phyloP scores from a whole-genome alignment of 1,140 invertebrate genomes.

The Pentalonia nigronervosa region DNA sequence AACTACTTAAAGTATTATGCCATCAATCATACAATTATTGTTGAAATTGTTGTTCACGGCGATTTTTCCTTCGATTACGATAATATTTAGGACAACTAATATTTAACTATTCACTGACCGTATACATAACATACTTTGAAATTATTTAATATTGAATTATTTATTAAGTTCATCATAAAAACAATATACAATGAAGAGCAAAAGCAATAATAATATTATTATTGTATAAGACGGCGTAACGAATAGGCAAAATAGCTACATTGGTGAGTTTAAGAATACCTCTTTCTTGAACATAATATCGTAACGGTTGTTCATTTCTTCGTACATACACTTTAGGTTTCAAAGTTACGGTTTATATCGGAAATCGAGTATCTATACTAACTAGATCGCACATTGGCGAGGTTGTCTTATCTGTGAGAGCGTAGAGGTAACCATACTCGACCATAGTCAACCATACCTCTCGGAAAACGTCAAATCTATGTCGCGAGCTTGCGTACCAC shows the following conservation, averaged over 20 bases:
- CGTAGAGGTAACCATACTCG: not conserved
- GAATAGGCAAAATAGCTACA: not conserved
- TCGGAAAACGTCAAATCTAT: not conserved
- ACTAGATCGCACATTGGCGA: not conserved
- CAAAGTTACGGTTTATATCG: rapidly evolving
- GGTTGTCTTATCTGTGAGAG: not conserved
- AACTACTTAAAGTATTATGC: too few species aligned
- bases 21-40: too few species aligned
- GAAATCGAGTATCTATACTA: not conserved
- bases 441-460: not conserved
- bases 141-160: too few species aligned
- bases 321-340: not conserved
- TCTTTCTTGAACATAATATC: rapidly evolving
- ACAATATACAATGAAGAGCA: not conserved
- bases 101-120: too few species aligned
- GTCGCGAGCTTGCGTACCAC: not conserved
- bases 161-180: too few species aligned
- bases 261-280: not conserved
- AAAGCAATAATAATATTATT: too few species aligned
- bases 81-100: too few species aligned
- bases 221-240: not conserved
- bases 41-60: too few species aligned
- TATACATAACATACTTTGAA: too few species aligned
- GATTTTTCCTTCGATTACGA: too few species aligned
- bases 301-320: not conserved